phyloP scores from a whole-genome alignment of 2,888 invertebrate genomes.

The Catocala fraxini region DNA sequence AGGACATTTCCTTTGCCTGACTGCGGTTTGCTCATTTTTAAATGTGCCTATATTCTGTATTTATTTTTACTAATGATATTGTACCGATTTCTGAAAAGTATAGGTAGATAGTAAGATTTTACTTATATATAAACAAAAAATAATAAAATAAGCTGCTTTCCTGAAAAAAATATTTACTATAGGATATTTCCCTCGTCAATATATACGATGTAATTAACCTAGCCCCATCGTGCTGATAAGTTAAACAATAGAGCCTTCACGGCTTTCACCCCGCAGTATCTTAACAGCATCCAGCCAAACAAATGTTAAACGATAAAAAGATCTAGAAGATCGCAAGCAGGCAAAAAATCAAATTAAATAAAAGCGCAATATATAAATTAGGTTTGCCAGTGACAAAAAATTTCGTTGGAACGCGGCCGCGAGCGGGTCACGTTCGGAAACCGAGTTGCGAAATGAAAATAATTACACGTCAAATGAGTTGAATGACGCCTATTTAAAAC shows the following conservation, averaged over 20 bases:
- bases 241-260: too few relatives aligned
- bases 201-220: too few relatives aligned
- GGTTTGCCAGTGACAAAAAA: constrained; percentile 67
- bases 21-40: constrained; percentile 1
- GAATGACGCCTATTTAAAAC: constrained; percentile 78
- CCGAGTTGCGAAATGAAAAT: constrained; percentile 74
- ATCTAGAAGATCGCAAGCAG: constrained; percentile 38
- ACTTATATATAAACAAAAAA: too few relatives aligned
- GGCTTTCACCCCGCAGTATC: too few relatives aligned
- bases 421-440: constrained; percentile 64
- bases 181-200: too few relatives aligned
- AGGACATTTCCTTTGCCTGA: constrained; percentile 6
- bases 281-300: neutral
- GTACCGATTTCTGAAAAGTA: neutral
- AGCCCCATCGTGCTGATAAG: too few relatives aligned
- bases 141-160: too few relatives aligned
- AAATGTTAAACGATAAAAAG: constrained; percentile 22
- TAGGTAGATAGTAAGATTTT: too few relatives aligned
- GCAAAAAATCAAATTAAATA: constrained; percentile 67
- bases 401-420: constrained; percentile 46
- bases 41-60: neutral
- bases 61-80: neutral
- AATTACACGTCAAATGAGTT: constrained; percentile 80
- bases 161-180: too few relatives aligned
- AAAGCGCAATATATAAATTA: constrained; percentile 65